Evolutionary conservation across 2,888 invertebrate species (phyloP), one percentile per base, ranked within the genome.

Genomic region (Lydus trimaculatus): DNA sequence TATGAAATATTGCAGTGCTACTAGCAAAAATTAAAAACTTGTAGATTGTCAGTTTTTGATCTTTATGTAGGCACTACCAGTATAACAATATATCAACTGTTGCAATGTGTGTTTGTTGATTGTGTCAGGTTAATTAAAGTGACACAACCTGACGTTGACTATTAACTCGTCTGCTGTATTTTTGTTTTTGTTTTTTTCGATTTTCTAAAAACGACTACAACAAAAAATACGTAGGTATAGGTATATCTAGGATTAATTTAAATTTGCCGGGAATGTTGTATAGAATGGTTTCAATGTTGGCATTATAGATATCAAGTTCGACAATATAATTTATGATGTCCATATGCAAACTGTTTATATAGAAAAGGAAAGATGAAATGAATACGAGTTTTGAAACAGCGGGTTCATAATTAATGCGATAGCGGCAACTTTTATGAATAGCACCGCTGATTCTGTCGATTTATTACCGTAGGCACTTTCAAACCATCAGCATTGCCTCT

Each of bases 361-460:
- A 17, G 80, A 79, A 80, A 20, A 20, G 20, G 20, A 20, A 20
- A 48, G 48, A 23, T 74, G 75, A 73, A 72, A 67, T 75, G 77
- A 72, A 70, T 73, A 76, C 75, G 77, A 75, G 11, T 56, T n/a
- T 56, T 56, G 76, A 75, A 78, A 76, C 80, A 79, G 81, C 81
- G 79, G 79, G 80, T 77, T 79, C 78, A 80, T 83, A 84, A 84
- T 84, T 83, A 84, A 84, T 84, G 84, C 81, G 83, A 84, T 83
- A 84, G 83, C 84, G 84, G 83, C 83, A 80, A 83, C 82, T 83
- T 83, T 84, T 84, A 84, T 84, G 83, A 84, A 84, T 84, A 83
- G 84, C 79, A 77, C 80, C 82, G 82, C 81, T 83, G 84, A 84
- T 84, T 84, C 83, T 75, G 78, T 82, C 83, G 83, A 84, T 84